Evolutionary conservation across 2,888 invertebrate genomes (phyloP).

Genomic region (Synanthedon formicaeformis): DNA sequence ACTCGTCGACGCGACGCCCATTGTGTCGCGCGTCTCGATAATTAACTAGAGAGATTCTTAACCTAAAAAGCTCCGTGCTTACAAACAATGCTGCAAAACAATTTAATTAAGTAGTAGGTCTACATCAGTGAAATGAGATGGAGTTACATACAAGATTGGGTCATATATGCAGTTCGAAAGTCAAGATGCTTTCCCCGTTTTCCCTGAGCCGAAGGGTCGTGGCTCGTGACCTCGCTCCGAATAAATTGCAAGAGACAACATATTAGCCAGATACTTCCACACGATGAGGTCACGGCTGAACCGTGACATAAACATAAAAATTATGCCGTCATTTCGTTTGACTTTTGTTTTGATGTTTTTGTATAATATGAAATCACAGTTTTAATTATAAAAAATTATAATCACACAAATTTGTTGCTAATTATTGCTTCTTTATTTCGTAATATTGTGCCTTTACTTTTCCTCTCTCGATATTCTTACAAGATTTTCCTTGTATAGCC

Average conservation of each 20-base stretch:
- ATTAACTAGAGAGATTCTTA: not conserved
- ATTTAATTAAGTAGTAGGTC: no score
- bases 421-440: no score
- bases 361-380: no score
- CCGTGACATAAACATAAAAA: slow-evolving; percentile 13
- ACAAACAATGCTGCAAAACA: no score
- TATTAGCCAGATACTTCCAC: slow-evolving; percentile 26
- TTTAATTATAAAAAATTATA: no score
- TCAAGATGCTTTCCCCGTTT: slow-evolving; percentile 42
- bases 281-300: slow-evolving; percentile 31
- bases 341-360: no score
- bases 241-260: slow-evolving; percentile 32
- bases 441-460: not conserved
- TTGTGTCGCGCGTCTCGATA: slow-evolving; percentile 4
- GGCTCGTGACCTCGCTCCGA: slow-evolving; percentile 31
- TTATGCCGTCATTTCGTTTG: no score
- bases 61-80: no score
- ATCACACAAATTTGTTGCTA: no score
- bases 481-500: slow-evolving; percentile 31
- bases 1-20: slow-evolving; percentile 8
- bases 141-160: no score
- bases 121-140: no score
- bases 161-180: slow-evolving; percentile 16
- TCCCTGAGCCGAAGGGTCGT: slow-evolving; percentile 26
- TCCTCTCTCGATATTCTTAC: slow-evolving; percentile 4